Evolutionary conservation across 2,888 invertebrate genomes (phyloP).

Genomic region (Quadroppia sp.): DNA sequence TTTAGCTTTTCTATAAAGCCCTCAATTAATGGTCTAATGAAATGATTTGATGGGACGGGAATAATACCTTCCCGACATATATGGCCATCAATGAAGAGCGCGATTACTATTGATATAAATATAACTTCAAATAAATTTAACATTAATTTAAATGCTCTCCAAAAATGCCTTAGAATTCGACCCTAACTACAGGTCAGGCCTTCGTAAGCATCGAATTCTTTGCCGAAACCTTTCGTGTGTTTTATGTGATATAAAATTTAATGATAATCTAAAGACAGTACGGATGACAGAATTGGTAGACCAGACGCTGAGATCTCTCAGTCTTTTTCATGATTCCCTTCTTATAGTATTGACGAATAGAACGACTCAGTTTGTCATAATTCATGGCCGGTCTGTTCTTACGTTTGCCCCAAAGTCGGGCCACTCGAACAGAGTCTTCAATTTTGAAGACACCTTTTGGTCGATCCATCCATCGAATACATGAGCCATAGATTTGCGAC

Average conservation of each 20-base stretch:
- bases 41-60: slow-evolving; percentile 39
- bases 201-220: slow-evolving; percentile 9
- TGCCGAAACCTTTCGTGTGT: not conserved
- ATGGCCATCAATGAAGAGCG: slow-evolving; percentile 25
- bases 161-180: slow-evolving; percentile 33
- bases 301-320: slow-evolving; percentile 91
- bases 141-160: slow-evolving; percentile 10
- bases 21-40: slow-evolving; percentile 3
- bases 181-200: not conserved
- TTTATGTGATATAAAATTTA: not conserved
- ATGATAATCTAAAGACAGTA: slow-evolving; percentile 67
- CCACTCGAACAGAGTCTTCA: slow-evolving; percentile 94
- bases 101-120: not conserved
- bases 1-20: no score
- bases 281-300: slow-evolving; percentile 97
- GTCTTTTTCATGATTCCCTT: slow-evolving; percentile 99
- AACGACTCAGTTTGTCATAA: slow-evolving; percentile 96
- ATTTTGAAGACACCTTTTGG: slow-evolving; percentile 95
- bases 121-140: slow-evolving; percentile 12
- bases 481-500: slow-evolving; percentile 81
- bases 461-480: slow-evolving; percentile 96
- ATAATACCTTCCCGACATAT: slow-evolving; percentile 46
- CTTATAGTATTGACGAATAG: slow-evolving; percentile 97
- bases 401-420: slow-evolving; percentile 94
- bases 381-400: slow-evolving; percentile 99